Base-by-base conservation (phyloP, 2,888 invertebrate genomes). In the Microctonus brassicae region DNA sequence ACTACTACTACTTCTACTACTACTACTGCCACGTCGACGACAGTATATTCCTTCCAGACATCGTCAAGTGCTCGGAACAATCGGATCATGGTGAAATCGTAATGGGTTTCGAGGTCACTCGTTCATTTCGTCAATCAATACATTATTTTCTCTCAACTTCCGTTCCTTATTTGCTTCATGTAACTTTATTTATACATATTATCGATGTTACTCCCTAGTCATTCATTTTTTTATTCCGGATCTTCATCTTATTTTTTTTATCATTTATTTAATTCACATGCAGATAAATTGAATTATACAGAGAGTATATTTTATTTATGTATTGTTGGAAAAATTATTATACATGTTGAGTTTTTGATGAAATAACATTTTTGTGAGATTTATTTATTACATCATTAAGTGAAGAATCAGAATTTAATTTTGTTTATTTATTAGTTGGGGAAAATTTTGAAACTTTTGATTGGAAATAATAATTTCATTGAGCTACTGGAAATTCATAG, bases 101-200 rank as follows among this genome's bases (percentile, higher is more conserved):
- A 75, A 70, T 74, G 60, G 70, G 69, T 66, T 73, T 69, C 26
- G 52, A 55, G 63, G 69, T 72, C 73, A 63, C 61, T 36, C 33
- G 55, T 69, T 69, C 47, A 63, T 65, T 62, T 66, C 63, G 61
- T 52, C 58, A 60, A 60, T 60, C 69, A 62, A 47, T 47, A 47
- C 17, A 17, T 47, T 47, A 36, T 75, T 76, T 67, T 71, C 65
- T 65, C 61, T 34, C 67, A 34, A 11, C 64, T 67, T 70, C 73
- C 60, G 61, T 61, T 67, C 39, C 60, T 33, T 73, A 61, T 42
- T 60, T 34, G 11, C 34, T 22, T 60, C 10, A 55, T 11, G 17
- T 36, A 20, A 34, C 33, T 17, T 2, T 34, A 34, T 20, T 34
- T 17, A 60, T 60, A 34, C 34, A 33, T 34, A 5, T 33, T 33